Evolutionary conservation across 2,888 invertebrate genomes (phyloP), one percentile per base, ranked within the genome.

Genomic region (Agrilus mali): DNA sequence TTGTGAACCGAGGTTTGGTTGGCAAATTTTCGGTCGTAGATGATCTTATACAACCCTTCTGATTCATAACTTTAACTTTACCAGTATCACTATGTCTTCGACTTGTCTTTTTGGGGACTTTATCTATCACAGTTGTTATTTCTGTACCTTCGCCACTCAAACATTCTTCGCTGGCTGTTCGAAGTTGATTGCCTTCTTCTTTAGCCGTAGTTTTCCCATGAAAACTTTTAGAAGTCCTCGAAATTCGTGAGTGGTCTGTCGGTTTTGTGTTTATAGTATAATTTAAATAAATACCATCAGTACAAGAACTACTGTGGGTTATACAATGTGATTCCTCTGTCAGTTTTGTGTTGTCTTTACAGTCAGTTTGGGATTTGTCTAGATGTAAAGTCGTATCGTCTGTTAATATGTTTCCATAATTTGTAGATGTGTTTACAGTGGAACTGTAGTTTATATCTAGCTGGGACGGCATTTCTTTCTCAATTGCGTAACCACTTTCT

Each of bases 201-300:
- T 51, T 58, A 13, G 57, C 52, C 16, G 58, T 50, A 4, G 61
- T 57, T 54, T 64, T 64, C n/a, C 65, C 67, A 47, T 67, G 66
- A 47, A 65, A 67, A 55, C 66, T 72, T 47, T 66, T 69, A 16
- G 46, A 46, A 17, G 41, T 15, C 27, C 50, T 47, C 1, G 73
- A 66, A 40, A 72, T 61, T 20, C 71, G 50, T 12, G 60, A 65
- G 46, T 69, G 68, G 51, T 58, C 60, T 2, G 71, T 69, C 3
- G 70, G 69, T 53, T 73, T 73, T 31, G 73, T 72, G 50, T 27
- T 27, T 27, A 3, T 27, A 10, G 27, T 10, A 27, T 27, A 27
- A 27, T 27, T 10, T 10, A 27, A 27, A 27, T 8, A 27, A 27
- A 27, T 27, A 27, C 10, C 10, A 10, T 27, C 27, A 27, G 2